Base-by-base conservation (phyloP, 2,113 vertebrate species). In the Sula dactylatra region DNA sequence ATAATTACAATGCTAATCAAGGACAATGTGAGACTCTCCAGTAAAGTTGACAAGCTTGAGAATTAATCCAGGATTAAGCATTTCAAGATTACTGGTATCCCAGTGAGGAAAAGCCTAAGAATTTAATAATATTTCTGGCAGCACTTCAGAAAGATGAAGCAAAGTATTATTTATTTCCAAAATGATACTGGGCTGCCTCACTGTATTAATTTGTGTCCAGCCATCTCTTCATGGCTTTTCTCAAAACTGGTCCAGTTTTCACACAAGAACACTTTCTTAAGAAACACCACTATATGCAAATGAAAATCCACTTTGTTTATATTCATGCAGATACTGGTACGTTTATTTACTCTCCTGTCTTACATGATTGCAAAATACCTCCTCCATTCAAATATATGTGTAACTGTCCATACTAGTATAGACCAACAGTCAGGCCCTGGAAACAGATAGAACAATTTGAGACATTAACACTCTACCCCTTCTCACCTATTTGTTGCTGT, bases 51-150 rank as follows among this genome's bases (percentile, higher is more conserved):
- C 94, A 97, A 95, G 73, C 70, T 85, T 88, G 81, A 93, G 61
- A 93, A 87, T 94, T 97, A 97, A 97, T 97, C 91, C 86, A 89
- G 93, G 91, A 97, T 97, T 97, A 97, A 95, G 20, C 13, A 77
- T 94, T 94, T 97, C 66, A 89, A 93, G 94, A 97, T 94, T 93
- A 93, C 16, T 91, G 52, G 56, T 95, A 54, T 93, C 81, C 78
- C 84, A 77, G 83, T 72, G 89, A 94, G 83, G 40, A 84, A 94
- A 95, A 96, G 40, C 49, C 70, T 84, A 91, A 89, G 32, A 89
- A 91, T 93, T 89, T 42, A 94, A 84, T 93, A 91, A 87, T 90
- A 40, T 85, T 95, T 93, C 58, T 89, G 66, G 82, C 82, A 94
- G 62, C n/a, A 69, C 36, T 94, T 97, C 83, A 93, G 74, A 94